Conservation (phyloP, 2,113 vertebrate genomes). For the Podarcis muralis region DNA sequence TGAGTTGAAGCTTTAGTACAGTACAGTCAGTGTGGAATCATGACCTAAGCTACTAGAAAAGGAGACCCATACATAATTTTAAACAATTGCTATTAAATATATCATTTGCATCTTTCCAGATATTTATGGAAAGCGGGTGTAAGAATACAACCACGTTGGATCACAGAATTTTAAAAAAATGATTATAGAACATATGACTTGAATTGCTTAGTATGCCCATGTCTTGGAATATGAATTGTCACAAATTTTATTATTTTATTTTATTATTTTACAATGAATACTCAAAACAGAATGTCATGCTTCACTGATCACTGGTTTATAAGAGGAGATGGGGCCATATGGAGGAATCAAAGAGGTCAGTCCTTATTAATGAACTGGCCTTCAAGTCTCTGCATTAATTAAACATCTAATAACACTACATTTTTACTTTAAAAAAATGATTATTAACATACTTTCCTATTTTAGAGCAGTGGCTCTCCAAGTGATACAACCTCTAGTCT, state of each 20-base stretch:
- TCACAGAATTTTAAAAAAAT: constrained; percentile 13
- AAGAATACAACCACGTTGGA: not conserved
- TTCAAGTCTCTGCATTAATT: not conserved
- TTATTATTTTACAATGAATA: constrained; percentile 42
- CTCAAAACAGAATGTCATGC: constrained; percentile 17
- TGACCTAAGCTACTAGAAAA: not conserved
- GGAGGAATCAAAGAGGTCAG: not conserved
- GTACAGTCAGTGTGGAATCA: not conserved
- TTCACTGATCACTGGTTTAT: not conserved
- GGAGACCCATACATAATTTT: not conserved
- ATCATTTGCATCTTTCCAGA: not conserved
- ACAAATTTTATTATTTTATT: constrained; percentile 10
- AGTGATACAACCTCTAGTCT: not conserved
- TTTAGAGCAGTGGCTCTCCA: not conserved
- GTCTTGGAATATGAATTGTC: constrained; percentile 18
- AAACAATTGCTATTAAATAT: not conserved
- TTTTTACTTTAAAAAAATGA: not conserved
- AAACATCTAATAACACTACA: not conserved
- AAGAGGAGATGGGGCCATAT: not conserved
- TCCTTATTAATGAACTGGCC: not conserved
- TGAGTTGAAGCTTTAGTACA: not conserved
- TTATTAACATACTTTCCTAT: not conserved
- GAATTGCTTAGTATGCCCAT: constrained; percentile 8
- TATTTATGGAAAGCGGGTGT: not conserved
- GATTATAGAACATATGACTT: not conserved